Conservation (phyloP, 2,797 vertebrate species). For the Enteromius trimaculatus region DNA sequence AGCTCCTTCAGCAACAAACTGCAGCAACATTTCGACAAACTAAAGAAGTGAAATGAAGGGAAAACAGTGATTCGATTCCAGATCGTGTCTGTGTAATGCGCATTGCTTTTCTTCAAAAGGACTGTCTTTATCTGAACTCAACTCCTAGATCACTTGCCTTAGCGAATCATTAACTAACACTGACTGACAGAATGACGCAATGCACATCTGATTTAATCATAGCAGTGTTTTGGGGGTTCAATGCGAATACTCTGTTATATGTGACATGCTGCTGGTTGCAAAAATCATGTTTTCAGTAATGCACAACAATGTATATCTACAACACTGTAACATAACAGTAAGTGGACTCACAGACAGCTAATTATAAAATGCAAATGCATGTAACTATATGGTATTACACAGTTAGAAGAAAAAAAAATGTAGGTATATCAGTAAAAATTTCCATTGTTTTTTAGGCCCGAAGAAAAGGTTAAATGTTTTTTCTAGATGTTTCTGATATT, state of each 20-base stretch:
- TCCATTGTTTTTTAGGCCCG: no score
- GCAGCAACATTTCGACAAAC: slow-evolving; percentile 76
- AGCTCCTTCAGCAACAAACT: slow-evolving; percentile 79
- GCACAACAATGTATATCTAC: no score
- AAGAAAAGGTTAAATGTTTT: not conserved
- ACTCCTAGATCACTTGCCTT: not conserved
- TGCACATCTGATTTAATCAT: slow-evolving; percentile 13
- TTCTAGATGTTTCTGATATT: not conserved
- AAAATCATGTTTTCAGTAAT: not conserved
- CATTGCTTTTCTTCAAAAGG: not conserved
- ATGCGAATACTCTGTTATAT: not conserved
- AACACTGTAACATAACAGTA: not conserved
- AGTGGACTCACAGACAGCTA: not conserved
- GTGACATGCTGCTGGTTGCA: not conserved
- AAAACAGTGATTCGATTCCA: slow-evolving; percentile 3
- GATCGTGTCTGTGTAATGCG: not conserved
- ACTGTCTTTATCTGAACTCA: slow-evolving; percentile 20
- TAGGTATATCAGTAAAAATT: not conserved
- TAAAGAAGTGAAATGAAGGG: slow-evolving; percentile 52
- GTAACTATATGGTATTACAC: not conserved
- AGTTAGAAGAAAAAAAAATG: not conserved
- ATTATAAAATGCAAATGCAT: not conserved
- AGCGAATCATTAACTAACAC: slow-evolving; percentile 54
- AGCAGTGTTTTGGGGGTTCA: not conserved
- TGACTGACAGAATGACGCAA: not conserved